These are phyloP conservation scores for Bombus cullumanus DNA, from an alignment of 1,140 invertebrate species.

Conservation along the genomic window DNA sequence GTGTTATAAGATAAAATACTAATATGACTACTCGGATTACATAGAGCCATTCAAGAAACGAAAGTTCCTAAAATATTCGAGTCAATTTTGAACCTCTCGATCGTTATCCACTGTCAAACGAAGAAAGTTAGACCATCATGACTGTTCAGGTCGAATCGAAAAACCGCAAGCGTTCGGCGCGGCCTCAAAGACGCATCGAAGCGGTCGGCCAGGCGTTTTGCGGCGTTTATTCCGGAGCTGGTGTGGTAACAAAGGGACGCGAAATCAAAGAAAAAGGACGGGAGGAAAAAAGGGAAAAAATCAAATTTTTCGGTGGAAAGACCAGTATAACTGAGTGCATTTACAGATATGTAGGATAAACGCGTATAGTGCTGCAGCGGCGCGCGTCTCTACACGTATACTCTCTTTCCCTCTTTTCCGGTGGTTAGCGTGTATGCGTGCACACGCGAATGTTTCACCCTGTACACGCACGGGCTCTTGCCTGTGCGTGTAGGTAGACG, in stretches of 20 bases:
- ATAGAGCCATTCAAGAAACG: no score
- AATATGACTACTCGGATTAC: not conserved
- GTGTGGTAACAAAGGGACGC: conserved; percentile 45
- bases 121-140: conserved; percentile 13
- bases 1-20: not conserved
- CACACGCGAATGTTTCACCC: not conserved
- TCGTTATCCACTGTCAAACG: not conserved
- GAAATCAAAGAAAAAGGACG: conserved; percentile 54
- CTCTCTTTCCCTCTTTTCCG: not conserved
- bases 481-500: conserved; percentile 23
- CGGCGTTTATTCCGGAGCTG: conserved; percentile 39
- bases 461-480: not conserved
- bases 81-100: not conserved
- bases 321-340: conserved; percentile 65
- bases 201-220: conserved; percentile 28
- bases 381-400: not conserved
- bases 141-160: not conserved
- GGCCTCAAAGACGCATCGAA: conserved; percentile 30
- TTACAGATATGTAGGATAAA: conserved; percentile 71
- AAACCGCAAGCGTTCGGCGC: not conserved
- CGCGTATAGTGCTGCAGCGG: conserved; percentile 57
- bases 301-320: conserved; percentile 65
- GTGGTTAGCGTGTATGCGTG: not conserved
- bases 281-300: conserved; percentile 56
- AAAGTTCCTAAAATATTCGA: not conserved